phyloP scores from a whole-genome alignment of 2,797 vertebrate genomes.

The Pelochelys cantorii region DNA sequence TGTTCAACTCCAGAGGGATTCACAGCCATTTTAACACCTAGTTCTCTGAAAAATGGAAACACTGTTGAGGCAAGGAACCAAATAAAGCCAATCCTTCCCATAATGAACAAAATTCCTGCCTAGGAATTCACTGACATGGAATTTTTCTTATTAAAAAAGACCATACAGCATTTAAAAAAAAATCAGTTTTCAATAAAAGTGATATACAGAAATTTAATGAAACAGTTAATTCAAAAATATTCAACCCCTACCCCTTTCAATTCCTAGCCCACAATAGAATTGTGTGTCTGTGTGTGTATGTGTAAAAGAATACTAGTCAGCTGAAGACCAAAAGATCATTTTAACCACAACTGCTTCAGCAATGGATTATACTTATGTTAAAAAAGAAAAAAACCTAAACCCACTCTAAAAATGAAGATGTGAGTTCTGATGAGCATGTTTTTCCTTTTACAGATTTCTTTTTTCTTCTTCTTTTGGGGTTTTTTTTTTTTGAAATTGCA shows the following conservation, averaged over 20 bases:
- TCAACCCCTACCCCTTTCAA: background rate
- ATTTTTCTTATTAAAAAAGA: background rate
- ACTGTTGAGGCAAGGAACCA: background rate
- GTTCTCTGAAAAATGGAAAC: slow-evolving; percentile 20
- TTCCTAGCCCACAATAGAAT: background rate
- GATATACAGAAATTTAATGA: background rate
- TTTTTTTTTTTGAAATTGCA: slow-evolving; percentile 15
- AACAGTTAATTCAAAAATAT: background rate
- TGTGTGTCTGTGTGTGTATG: background rate
- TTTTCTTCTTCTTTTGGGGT: background rate
- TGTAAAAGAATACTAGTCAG: background rate
- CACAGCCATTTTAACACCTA: background rate
- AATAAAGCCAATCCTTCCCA: slow-evolving; percentile 13
- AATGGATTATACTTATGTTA: background rate
- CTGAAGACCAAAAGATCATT: background rate
- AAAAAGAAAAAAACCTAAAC: background rate
- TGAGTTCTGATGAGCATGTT: background rate
- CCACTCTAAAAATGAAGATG: background rate
- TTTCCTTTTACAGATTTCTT: background rate
- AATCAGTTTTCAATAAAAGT: background rate
- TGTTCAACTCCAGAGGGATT: background rate
- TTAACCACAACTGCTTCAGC: background rate
- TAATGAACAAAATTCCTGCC: background rate
- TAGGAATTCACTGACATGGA: background rate
- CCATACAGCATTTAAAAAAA: background rate